phyloP scores from a whole-genome alignment of 1,140 invertebrate genomes.

The Atta cephalotes region DNA sequence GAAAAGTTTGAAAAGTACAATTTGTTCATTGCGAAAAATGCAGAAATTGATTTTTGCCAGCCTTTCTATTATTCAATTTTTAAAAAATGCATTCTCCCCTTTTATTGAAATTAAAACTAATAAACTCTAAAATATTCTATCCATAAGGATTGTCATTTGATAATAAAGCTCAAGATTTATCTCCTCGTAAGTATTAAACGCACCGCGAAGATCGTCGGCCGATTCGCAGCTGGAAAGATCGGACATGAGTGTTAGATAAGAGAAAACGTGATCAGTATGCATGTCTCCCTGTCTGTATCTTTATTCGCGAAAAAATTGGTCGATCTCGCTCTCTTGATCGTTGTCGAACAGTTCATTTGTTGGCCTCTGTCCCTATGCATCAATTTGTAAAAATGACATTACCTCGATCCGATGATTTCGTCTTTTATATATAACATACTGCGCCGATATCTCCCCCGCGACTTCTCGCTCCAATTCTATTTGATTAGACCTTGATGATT shows the following conservation, averaged over 20 bases:
- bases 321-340: constrained; percentile 63
- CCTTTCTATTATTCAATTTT: constrained; percentile 64
- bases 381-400: constrained; percentile 48
- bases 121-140: constrained; percentile 78
- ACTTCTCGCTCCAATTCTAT: constrained; percentile 50
- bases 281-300: constrained; percentile 24
- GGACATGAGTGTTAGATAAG: constrained; percentile 68
- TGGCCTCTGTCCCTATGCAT: constrained; percentile 24
- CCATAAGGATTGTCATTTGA: constrained; percentile 40
- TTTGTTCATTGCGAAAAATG: background rate
- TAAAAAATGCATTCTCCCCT: constrained; percentile 66
- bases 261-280: constrained; percentile 72
- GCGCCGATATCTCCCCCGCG: constrained; percentile 41
- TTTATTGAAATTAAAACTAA: constrained; percentile 74
- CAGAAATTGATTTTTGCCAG: background rate
- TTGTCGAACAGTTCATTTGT: constrained; percentile 49
- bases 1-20: background rate
- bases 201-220: constrained; percentile 52
- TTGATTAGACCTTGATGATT: constrained; percentile 56
- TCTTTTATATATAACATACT: constrained; percentile 42
- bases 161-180: constrained; percentile 72
- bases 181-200: constrained; percentile 69
- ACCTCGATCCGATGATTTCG: background rate
- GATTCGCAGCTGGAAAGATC: constrained; percentile 66
- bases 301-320: constrained; percentile 45